Percentiles rank a stretch among this genome's conserved stretches.
phyloP scores from a whole-genome alignment of 2,113 vertebrate species.

The Neolamprologus kungweensis region DNA sequence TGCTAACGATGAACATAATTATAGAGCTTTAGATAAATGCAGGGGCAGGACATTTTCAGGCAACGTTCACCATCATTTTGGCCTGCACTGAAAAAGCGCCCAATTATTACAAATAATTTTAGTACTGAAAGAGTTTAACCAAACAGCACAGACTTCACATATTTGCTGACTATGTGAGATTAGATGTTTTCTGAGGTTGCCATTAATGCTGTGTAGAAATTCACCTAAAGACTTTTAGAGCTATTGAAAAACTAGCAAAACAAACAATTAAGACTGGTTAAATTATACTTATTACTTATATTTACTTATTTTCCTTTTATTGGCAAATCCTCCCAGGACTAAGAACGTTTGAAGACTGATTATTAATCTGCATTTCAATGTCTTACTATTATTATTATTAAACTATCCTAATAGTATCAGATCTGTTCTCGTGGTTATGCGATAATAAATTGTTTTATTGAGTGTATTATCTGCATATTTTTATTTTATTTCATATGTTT shows the following conservation, averaged over 20 bases:
- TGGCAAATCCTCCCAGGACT: neutral
- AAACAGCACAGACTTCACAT: neutral
- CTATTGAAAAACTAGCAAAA: neutral
- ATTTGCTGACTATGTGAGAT: neutral
- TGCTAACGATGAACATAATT: neutral
- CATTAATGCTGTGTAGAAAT: neutral
- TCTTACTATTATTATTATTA: neutral
- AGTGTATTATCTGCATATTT: neutral
- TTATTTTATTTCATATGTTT: neutral
- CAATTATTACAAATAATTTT: neutral
- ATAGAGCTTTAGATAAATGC: neutral
- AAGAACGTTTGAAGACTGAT: neutral
- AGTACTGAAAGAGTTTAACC: neutral
- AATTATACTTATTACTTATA: neutral
- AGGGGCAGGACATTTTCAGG: neutral
- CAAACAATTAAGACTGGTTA: neutral
- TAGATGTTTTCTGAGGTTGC: neutral
- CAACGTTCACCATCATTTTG: neutral
- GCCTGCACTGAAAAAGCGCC: neutral
- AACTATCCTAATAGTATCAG: neutral
- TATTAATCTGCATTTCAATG: neutral
- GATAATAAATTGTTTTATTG: neutral
- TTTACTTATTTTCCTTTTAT: neutral
- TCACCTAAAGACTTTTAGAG: neutral
- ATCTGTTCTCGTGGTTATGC: neutral